Percentiles rank a stretch among this genome's conserved stretches.
These are phyloP conservation scores for Habropoda laboriosa DNA, from an alignment of 1,140 invertebrate species.

Conservation along the genomic window DNA sequence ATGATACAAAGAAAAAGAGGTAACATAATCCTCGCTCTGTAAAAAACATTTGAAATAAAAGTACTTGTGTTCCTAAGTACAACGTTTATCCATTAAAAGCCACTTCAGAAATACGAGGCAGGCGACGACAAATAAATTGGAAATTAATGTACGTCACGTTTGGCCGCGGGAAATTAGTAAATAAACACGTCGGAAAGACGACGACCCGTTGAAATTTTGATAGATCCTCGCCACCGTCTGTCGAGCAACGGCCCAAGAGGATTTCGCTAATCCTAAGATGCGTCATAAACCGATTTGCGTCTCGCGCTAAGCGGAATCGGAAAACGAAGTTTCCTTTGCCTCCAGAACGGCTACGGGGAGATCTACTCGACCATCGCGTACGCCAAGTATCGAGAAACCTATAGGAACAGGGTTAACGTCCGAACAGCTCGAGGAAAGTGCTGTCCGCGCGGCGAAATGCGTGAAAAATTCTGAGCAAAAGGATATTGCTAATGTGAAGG, in stretches of 20 bases:
- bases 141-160: conserved; percentile 46
- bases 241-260: conserved; percentile 45
- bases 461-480: background rate
- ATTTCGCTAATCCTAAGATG: conserved; percentile 61
- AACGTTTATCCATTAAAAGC: background rate
- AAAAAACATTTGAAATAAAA: too few species aligned
- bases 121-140: conserved; percentile 45
- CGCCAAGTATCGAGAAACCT: background rate
- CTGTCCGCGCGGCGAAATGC: too few species aligned
- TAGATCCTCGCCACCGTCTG: conserved; percentile 42
- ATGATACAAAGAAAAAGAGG: too few species aligned
- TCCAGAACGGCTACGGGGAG: background rate
- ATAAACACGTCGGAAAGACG: conserved; percentile 20
- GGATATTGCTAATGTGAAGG: background rate
- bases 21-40: too few species aligned
- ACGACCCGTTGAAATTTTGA: conserved; percentile 58
- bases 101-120: too few species aligned
- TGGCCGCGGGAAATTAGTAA: conserved; percentile 29
- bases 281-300: conserved; percentile 61
- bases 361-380: background rate
- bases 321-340: conserved; percentile 55
- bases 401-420: background rate
- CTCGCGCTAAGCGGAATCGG: conserved; percentile 32
- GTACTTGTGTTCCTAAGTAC: too few species aligned
- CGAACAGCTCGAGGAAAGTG: background rate